Evolutionary conservation across 2,113 vertebrate genomes (phyloP).

Genomic region (Eurypyga helias): DNA sequence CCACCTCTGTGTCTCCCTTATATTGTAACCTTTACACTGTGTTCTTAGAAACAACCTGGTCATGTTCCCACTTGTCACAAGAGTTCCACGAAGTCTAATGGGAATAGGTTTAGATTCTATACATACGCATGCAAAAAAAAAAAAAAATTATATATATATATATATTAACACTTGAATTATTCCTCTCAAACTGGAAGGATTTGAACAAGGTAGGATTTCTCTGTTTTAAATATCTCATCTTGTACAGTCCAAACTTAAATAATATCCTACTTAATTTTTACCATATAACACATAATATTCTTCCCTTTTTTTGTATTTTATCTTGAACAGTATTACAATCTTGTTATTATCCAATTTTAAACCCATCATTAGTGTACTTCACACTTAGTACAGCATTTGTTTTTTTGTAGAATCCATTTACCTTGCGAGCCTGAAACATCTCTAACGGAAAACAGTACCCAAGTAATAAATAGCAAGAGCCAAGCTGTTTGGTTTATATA

Average conservation of each 20-base stretch:
- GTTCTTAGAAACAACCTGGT: neutral
- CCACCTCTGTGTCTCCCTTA: neutral
- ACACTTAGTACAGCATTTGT: neutral
- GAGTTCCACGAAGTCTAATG: neutral
- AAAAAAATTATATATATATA: neutral
- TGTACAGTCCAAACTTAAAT: neutral
- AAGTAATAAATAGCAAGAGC: neutral
- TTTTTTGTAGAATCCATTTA: neutral
- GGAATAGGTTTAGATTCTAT: neutral
- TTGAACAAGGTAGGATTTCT: neutral
- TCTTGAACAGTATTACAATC: neutral
- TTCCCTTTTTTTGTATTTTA: neutral
- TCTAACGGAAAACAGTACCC: neutral
- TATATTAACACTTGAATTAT: neutral
- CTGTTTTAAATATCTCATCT: neutral
- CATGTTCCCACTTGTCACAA: neutral
- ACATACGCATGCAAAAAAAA: accelerated
- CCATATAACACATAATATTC: neutral
- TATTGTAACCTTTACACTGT: neutral
- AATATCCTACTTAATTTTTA: neutral
- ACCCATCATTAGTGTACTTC: neutral
- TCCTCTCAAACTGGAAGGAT: neutral
- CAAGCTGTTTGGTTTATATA: slow-evolving; percentile 5
- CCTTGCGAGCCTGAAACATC: neutral
- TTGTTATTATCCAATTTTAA: neutral